Evolutionary conservation across 2,113 vertebrate genomes (phyloP), one percentile per base, ranked within the genome.

Genomic region (Pycnonotus jocosus): DNA sequence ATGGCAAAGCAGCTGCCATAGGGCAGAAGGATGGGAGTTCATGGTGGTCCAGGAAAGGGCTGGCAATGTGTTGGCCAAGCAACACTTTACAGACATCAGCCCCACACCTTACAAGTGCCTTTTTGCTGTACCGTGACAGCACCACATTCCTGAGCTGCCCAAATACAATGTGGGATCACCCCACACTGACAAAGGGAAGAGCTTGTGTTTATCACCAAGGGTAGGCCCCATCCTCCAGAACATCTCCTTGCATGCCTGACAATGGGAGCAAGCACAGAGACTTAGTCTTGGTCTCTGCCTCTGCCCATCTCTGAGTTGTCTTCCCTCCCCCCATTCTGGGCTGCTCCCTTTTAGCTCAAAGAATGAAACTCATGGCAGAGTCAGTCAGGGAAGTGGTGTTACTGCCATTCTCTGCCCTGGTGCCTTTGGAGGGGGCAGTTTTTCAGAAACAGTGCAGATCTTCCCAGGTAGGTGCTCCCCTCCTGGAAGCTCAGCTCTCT

Each of bases 31-130:
- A 15, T 0, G 1, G 38, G 35, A 66, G 25, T 8, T 78, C 21
- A 5, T 9, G 7, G 54, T 1, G 2, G 17, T 33, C 8, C 42
- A 81, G 45, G 37, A 48, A 65, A 81, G 64, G 24, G 57, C 17
- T 0, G 0, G 50, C 40, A 89, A n/a, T 0, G 0, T 38, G 21
- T n/a, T 73, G 72, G 45, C 22, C 8, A 1, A 44, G 33, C 2
- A 6, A 45, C 0, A 0, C 47, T 33, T 31, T 45, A 42, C 3
- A 15, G 58, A 31, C 33, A 78, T 42, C 30, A 61, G 11, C 40
- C 73, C 47, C 14, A 8, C 17, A 31, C 23, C 50, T 60, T 57
- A 18, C 33, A 71, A 66, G 44, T 2, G 11, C 28, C n/a, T 22
- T 37, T 70, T 51, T 85, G 65, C 38, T 62, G 23, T 58, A 47